Evolutionary conservation across 2,113 vertebrate genomes (phyloP), one percentile per base, ranked within the genome.

Genomic region (Eurypyga helias): DNA sequence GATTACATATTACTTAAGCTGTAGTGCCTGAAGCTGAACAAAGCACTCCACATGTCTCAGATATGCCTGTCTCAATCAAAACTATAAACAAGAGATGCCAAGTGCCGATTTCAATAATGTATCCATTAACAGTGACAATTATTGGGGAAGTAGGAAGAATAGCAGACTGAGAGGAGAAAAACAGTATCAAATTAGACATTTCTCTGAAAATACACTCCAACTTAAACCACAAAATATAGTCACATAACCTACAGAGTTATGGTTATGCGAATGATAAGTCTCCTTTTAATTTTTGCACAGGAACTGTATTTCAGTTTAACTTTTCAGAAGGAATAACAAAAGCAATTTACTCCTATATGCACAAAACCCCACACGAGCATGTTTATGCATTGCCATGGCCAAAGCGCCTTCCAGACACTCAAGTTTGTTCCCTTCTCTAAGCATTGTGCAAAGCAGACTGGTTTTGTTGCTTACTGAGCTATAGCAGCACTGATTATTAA

Each of bases 291-390:
- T 94, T 76, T 94, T 90, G 60, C 33, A 33, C n/a, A 66, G 92
- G 62, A 92, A 62, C 64, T 11, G 25, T 72, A 24, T 28, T 86
- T 90, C 64, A 71, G 58, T 80, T 86, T 90, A 93, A 80, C 66
- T 88, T 95, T 96, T 62, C 71, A 80, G 70, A 65, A 77, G 16
- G 65, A 45, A 90, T 77, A 94, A 67, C 75, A 70, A 31, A 94
- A 89, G 25, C 17, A 2, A 87, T 95, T 93, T 86, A 88, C 64
- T 92, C 54, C 71, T 43, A 51, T 36, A 45, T 7, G 2, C 65
- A 48, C 11, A 90, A 83, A 70, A 33, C 2, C 23, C 60, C 79
- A 67, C 34, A 33, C 28, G 8, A 45, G 13, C 12, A 12, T 33
- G n/a, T 85, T 91, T 70, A 46, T 25, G n/a, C 51, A 51, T 25